Conservation (phyloP, 2,888 invertebrate species). For the Caenorhabditis panamensis region DNA sequence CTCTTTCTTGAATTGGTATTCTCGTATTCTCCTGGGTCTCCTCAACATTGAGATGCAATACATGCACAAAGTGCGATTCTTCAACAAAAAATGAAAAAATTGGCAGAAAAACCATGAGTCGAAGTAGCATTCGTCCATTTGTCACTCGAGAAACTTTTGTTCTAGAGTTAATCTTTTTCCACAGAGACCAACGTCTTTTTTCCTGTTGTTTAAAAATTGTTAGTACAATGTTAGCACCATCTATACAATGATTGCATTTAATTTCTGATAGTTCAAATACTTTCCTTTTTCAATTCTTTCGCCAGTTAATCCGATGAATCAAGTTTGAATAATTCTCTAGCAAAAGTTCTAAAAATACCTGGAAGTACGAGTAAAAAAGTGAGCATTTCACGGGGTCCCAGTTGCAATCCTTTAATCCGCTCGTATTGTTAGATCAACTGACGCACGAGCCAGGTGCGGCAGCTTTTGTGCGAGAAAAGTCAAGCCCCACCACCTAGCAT, state of each 20-base stretch:
- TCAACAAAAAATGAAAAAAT: too few relatives aligned
- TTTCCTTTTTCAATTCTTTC: too few relatives aligned
- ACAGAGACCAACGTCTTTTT: not conserved
- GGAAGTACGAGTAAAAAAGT: conserved; percentile 9
- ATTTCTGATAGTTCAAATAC: too few relatives aligned
- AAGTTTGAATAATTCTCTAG: too few relatives aligned
- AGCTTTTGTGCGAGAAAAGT: conserved; percentile 10
- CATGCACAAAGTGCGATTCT: conserved; percentile 14
- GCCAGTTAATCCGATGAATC: too few relatives aligned
- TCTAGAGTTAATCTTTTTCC: not conserved
- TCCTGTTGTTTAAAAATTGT: not conserved
- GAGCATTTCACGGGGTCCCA: conserved; percentile 21
- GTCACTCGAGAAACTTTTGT: conserved; percentile 9
- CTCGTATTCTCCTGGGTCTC: not conserved
- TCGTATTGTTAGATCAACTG: conserved; percentile 13
- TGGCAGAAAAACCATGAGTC: not conserved
- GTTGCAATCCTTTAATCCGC: conserved; percentile 27
- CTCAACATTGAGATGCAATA: not conserved
- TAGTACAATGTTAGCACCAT: not conserved
- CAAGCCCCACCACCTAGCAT: not conserved
- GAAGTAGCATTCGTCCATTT: not conserved
- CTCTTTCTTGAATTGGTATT: not conserved
- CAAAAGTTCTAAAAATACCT: too few relatives aligned
- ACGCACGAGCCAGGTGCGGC: conserved; percentile 29
- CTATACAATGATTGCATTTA: too few relatives aligned